Percentiles rank a stretch among this genome's conserved stretches.
These are phyloP conservation scores for Sesamia inferens DNA, from an alignment of 2,888 invertebrate genomes.

Conservation along the genomic window DNA sequence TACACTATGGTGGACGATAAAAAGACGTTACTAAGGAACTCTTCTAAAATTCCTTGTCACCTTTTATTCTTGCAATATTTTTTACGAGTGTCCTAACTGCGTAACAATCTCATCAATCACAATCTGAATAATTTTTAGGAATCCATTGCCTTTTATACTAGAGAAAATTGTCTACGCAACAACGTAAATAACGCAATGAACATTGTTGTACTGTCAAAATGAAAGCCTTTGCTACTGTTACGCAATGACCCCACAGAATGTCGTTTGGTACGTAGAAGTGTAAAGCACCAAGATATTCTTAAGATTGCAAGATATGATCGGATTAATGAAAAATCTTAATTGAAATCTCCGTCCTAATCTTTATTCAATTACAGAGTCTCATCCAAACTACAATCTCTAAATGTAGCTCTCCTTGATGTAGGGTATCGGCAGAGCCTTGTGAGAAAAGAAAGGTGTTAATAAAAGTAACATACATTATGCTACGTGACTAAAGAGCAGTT, in stretches of 20 bases:
- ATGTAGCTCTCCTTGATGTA: slow-evolving; percentile 17
- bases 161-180: not conserved
- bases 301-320: not conserved
- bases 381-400: slow-evolving; percentile 6
- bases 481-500: slow-evolving; percentile 46
- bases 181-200: not conserved
- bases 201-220: not conserved
- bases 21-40: not conserved
- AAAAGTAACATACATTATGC: slow-evolving; percentile 37
- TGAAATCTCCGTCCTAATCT: slow-evolving; percentile 1
- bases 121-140: not conserved
- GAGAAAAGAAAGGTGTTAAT: slow-evolving; percentile 42
- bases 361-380: slow-evolving; percentile 9
- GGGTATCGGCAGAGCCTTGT: slow-evolving; percentile 13
- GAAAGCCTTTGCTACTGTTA: not conserved
- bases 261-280: not conserved
- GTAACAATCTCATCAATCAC: not conserved
- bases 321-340: slow-evolving; percentile 1
- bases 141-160: not conserved
- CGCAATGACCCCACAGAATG: not conserved
- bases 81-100: not conserved
- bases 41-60: not conserved
- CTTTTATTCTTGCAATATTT: not conserved
- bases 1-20: not conserved
- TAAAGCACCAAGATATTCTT: not conserved